A percentile compares a stretch with the other conserved stretches of the same genome.
Evolutionary conservation across 2,888 invertebrate genomes (phyloP).

Genomic region (Andrena bicolor): DNA sequence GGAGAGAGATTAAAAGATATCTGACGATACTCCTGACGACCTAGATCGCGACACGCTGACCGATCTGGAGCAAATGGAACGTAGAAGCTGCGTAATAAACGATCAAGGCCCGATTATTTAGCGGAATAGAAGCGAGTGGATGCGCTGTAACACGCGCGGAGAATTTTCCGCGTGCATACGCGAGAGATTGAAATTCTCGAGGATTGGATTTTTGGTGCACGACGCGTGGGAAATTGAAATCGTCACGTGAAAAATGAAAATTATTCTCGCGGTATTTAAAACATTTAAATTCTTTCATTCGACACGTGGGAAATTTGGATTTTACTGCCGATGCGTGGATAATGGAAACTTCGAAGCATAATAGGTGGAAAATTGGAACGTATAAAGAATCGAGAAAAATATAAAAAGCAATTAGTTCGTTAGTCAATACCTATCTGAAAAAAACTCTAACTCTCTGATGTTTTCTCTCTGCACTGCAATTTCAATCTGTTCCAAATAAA

Average conservation of each 20-base stretch:
- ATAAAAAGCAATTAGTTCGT: too few relatives aligned
- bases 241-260: neutral
- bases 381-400: too few relatives aligned
- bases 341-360: neutral
- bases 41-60: constrained; percentile 46
- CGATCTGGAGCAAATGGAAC: constrained; percentile 62
- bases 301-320: neutral
- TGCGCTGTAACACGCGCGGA: constrained; percentile 39
- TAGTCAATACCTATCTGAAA: neutral
- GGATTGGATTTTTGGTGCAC: neutral
- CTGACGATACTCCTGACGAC: constrained; percentile 54
- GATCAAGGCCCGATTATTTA: constrained; percentile 82
- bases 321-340: neutral
- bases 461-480: neutral
- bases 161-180: constrained; percentile 17
- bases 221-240: neutral
- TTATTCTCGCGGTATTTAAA: neutral
- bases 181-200: neutral
- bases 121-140: constrained; percentile 62
- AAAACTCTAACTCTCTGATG: neutral
- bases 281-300: neutral
- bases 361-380: neutral
- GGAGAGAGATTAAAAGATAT: constrained; percentile 46
- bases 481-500: too few relatives aligned
- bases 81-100: constrained; percentile 75